These are phyloP conservation scores for Drosophila birchii DNA, from an alignment of 2,888 invertebrate species.

Conservation along the genomic window DNA sequence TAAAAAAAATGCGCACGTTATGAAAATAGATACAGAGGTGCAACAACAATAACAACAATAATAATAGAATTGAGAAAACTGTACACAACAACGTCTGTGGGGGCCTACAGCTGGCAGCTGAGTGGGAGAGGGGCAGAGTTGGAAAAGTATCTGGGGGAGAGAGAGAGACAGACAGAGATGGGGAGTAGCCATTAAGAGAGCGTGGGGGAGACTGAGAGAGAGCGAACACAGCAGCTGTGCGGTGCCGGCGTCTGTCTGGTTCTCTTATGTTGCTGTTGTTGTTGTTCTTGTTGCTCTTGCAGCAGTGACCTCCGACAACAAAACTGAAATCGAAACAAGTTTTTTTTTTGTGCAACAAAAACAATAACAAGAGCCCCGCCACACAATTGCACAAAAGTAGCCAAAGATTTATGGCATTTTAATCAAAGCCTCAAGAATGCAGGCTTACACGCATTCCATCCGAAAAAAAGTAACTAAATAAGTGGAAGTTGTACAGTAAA, in stretches of 20 bases:
- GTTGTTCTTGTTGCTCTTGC: slow-evolving; percentile 30
- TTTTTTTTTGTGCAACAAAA: slow-evolving; percentile 34
- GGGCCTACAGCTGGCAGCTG: slow-evolving; percentile 67
- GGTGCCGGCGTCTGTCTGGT: slow-evolving; percentile 43
- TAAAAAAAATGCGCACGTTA: slow-evolving; percentile 53
- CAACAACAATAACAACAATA: slow-evolving; percentile 54
- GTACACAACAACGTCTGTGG: slow-evolving; percentile 56
- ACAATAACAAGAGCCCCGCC: slow-evolving; percentile 23
- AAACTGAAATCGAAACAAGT: slow-evolving; percentile 44
- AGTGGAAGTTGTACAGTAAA: neutral
- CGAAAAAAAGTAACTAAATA: neutral
- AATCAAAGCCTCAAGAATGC: slow-evolving; percentile 65
- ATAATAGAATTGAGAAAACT: slow-evolving; percentile 68
- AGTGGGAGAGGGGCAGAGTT: slow-evolving; percentile 8
- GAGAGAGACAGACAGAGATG: neutral
- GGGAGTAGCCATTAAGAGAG: slow-evolving; percentile 1
- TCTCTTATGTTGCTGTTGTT: slow-evolving; percentile 8
- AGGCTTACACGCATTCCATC: slow-evolving; percentile 60
- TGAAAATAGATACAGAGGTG: slow-evolving; percentile 9
- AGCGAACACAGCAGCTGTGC: slow-evolving; percentile 61
- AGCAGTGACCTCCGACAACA: slow-evolving; percentile 76
- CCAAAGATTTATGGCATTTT: slow-evolving; percentile 72
- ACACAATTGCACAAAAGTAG: slow-evolving; percentile 40
- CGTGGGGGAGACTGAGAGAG: slow-evolving; percentile 20
- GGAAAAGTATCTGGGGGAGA: slow-evolving; percentile 6